phyloP scores from a whole-genome alignment of 2,797 vertebrate species.

The Petrocephalus schoutedeni region DNA sequence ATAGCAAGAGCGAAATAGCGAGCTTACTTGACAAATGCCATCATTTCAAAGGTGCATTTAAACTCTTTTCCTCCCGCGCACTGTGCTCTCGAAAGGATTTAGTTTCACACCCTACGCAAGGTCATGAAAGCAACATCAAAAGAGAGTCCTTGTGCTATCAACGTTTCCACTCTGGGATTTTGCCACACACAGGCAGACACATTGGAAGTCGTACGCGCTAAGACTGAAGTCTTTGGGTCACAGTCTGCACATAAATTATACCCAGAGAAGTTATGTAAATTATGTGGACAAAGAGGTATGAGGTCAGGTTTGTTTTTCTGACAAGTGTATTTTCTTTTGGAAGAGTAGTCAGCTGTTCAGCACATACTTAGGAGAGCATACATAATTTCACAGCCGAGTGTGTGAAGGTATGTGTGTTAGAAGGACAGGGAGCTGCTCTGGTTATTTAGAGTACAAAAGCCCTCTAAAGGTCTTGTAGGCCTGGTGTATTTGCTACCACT shows the following conservation, averaged over 20 bases:
- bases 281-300: constrained; percentile 39
- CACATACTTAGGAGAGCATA: constrained; percentile 59
- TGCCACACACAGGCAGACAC: constrained; percentile 30
- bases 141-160: constrained; percentile 52
- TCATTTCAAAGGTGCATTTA: constrained; percentile 48
- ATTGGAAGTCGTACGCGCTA: constrained; percentile 37
- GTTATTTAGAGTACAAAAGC: constrained; percentile 30
- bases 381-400: not conserved
- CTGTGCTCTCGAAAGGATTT: constrained; percentile 49
- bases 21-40: constrained; percentile 54
- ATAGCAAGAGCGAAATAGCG: constrained; percentile 46
- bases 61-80: constrained; percentile 38
- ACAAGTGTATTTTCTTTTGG: constrained; percentile 63
- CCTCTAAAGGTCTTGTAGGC: constrained; percentile 47
- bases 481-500: constrained; percentile 39
- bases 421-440: not conserved
- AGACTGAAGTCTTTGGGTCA: constrained; percentile 59
- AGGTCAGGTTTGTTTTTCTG: constrained; percentile 48
- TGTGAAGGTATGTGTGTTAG: constrained; percentile 11
- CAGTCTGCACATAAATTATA: constrained; percentile 66
- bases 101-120: constrained; percentile 55
- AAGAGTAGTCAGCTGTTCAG: constrained; percentile 67
- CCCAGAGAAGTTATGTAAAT: constrained; percentile 65
- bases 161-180: constrained; percentile 48
- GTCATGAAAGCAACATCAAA: constrained; percentile 65